Evolutionary conservation across 2,113 vertebrate species (phyloP).

Genomic region (Piaya cayana): DNA sequence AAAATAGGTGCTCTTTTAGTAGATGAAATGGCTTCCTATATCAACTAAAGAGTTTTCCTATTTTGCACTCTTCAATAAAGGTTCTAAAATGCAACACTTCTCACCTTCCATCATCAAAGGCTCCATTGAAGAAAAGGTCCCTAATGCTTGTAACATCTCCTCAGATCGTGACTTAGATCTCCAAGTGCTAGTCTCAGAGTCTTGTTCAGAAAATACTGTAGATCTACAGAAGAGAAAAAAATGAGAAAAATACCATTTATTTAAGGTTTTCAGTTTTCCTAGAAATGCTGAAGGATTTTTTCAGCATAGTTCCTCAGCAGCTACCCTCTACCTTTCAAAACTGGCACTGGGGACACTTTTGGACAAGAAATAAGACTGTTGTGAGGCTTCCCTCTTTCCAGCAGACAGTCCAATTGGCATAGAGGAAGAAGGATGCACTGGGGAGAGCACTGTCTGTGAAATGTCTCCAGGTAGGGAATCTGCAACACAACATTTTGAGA

Average conservation of each 20-base stretch:
- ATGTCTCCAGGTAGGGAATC: constrained; percentile 85
- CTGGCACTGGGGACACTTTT: constrained; percentile 75
- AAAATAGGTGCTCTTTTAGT: not conserved
- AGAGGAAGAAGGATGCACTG: constrained; percentile 73
- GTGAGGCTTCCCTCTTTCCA: constrained; percentile 75
- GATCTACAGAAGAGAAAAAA: constrained; percentile 18
- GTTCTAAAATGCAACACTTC: not conserved
- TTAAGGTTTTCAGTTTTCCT: not conserved
- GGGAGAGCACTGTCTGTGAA: constrained; percentile 39
- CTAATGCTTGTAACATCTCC: constrained; percentile 79
- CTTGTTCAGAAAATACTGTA: constrained; percentile 74
- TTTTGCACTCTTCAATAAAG: not conserved
- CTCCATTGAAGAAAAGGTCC: constrained; percentile 84
- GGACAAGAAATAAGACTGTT: constrained; percentile 67
- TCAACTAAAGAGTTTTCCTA: not conserved
- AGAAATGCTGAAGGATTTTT: not conserved
- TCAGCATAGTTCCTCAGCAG: not conserved
- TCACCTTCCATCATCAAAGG: constrained; percentile 87
- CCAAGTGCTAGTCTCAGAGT: constrained; percentile 73
- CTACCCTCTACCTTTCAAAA: constrained; percentile 81
- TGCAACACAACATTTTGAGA: constrained; percentile 33
- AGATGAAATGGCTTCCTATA: not conserved
- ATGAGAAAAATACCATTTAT: not conserved
- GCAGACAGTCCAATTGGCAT: constrained; percentile 72
- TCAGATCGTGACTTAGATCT: constrained; percentile 81